Evolutionary conservation across 2,797 vertebrate species (phyloP).

Genomic region (Bufotes viridis): DNA sequence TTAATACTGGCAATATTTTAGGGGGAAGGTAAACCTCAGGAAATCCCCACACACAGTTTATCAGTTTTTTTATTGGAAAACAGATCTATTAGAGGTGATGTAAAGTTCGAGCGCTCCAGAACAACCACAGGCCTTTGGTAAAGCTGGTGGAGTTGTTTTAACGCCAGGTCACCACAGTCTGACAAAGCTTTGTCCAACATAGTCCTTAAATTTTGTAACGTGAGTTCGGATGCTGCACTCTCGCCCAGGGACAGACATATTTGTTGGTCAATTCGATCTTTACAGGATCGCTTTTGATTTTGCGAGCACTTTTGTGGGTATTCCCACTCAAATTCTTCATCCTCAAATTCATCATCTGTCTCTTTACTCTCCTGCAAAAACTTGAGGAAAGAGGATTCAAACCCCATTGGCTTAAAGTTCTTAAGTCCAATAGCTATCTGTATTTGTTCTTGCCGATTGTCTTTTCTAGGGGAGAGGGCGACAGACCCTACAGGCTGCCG

Average conservation of each 20-base stretch:
- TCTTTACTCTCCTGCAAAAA: conserved; percentile 93
- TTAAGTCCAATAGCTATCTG: conserved; percentile 83
- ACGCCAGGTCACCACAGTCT: conserved; percentile 95
- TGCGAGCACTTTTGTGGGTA: conserved; percentile 70
- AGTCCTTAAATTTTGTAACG: conserved; percentile 90
- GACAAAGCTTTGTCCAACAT: conserved; percentile 95
- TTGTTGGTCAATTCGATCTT: conserved; percentile 71
- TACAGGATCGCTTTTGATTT: conserved; percentile 65
- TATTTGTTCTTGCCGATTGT: conserved; percentile 68
- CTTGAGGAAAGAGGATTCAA: conserved; percentile 94
- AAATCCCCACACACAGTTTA: conserved; percentile 89
- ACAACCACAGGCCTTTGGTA: conserved; percentile 98
- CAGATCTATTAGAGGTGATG: conserved; percentile 84
- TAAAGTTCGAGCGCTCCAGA: conserved; percentile 91
- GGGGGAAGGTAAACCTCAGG: conserved; percentile 66
- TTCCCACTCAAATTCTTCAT: conserved; percentile 73
- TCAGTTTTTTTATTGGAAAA: conserved; percentile 89
- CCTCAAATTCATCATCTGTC: conserved; percentile 72
- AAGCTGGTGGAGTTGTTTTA: conserved; percentile 91
- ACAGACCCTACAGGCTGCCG: conserved; percentile 49
- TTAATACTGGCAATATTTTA: conserved; percentile 57
- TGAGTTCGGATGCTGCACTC: conserved; percentile 75
- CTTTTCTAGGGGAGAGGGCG: conserved; percentile 65
- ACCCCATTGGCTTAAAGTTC: conserved; percentile 92
- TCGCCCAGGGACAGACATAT: conserved; percentile 63